Conservation (phyloP, 2,797 vertebrate species). For the Euthynnus affinis region DNA sequence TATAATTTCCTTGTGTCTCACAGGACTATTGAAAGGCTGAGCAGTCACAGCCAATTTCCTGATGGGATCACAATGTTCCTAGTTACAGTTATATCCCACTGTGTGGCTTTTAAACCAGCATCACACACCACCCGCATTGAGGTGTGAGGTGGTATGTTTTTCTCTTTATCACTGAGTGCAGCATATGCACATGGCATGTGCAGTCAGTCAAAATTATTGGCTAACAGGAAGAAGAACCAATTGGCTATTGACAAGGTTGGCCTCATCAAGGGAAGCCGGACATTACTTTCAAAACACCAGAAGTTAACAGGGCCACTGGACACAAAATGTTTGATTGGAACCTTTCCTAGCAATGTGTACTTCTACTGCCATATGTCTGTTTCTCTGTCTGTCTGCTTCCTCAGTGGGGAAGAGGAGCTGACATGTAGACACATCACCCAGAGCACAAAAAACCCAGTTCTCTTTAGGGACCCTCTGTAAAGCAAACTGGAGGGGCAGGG, state of each 20-base stretch:
- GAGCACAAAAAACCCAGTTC: conserved; percentile 18
- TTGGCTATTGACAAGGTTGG: conserved; percentile 32
- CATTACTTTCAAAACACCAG: conserved; percentile 29
- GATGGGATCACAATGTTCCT: conserved; percentile 59
- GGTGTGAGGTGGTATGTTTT: conserved; percentile 18
- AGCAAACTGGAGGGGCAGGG: not conserved
- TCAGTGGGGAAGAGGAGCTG: conserved; percentile 27
- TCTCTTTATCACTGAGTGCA: conserved; percentile 15
- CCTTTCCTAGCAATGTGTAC: conserved; percentile 1
- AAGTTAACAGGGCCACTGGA: not conserved
- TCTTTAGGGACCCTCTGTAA: conserved; percentile 56
- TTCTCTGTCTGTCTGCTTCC: conserved; percentile 16
- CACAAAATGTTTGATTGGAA: conserved; percentile 37
- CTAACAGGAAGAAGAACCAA: conserved; percentile 42
- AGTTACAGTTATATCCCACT: conserved; percentile 19
- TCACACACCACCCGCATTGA: not conserved
- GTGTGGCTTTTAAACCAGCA: conserved; percentile 44
- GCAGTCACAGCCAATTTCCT: conserved; percentile 53
- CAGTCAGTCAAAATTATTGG: conserved; percentile 40
- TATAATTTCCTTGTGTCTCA: conserved; percentile 62
- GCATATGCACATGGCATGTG: conserved; percentile 48
- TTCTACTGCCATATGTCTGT: conserved; percentile 1
- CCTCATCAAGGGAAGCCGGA: conserved; percentile 42
- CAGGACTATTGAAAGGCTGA: conserved; percentile 53
- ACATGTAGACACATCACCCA: conserved; percentile 30